Base-by-base conservation (phyloP, 2,113 vertebrate species). In the Bubo blakistoni region DNA sequence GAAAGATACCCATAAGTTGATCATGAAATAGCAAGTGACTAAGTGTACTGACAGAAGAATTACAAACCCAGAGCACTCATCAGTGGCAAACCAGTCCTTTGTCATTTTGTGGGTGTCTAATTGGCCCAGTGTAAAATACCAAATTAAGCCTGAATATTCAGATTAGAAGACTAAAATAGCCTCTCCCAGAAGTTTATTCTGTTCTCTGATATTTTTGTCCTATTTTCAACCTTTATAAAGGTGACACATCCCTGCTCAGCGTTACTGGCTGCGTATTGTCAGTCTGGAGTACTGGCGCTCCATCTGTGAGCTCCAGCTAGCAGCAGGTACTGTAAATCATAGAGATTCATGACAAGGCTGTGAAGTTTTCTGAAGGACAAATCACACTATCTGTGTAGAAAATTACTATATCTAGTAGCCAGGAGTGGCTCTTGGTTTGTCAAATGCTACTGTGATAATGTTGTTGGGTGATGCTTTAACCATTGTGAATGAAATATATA, bases 271-370 rank as follows among this genome's bases (percentile, higher is more conserved):
- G 92, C 40, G 49, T 90, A 96, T 94, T 96, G 96, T 97, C 96
- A 96, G 95, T 97, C 94, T 96, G 96, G 92, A 95, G 95, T 88
- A 92, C 91, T 83, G 94, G 81, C 10, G 9, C 91, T 96, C 97
- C 97, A 97, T 97, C 97, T 97, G 97, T 97, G 97, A 96, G 94
- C 96, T 96, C 88, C 91, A 59, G 94, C 88, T 84, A 97, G 95
- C 96, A 97, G 97, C 96, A 97, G 95, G 94, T 97, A 97, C 86
- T 94, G 96, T 97, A 97, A 97, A 97, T 97, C 96, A 97, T 73
- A 91, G 92, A 95, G 94, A 97, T 95, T 95, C 94, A 96, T 97
- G 95, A 96, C 95, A 94, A 91, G 94, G 95, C 94, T 93, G 69
- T 36, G 92, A 92, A 97, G 92, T 88, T 94, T 96, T 81, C 91